phyloP scores from a whole-genome alignment of 2,888 invertebrate species.

The Anarsia innoxiella region DNA sequence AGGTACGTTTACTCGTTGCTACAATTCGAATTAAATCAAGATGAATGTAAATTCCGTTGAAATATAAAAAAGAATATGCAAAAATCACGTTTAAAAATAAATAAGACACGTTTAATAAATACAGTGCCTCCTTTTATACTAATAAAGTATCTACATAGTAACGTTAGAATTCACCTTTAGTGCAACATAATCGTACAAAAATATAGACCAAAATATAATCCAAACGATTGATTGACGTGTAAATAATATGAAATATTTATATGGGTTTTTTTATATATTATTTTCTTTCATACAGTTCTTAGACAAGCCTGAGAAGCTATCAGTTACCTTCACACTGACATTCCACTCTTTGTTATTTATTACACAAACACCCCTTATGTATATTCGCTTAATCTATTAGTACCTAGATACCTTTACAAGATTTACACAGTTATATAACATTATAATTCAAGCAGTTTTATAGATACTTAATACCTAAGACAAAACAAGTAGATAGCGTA shows the following conservation, averaged over 20 bases:
- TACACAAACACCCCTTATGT: constrained; percentile 21
- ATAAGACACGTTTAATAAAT: constrained; percentile 3
- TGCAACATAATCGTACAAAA: constrained; percentile 69
- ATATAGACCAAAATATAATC: constrained; percentile 65
- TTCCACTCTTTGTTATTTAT: constrained; percentile 35
- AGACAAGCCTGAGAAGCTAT: constrained; percentile 66
- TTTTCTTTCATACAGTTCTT: constrained; percentile 38
- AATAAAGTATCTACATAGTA: constrained; percentile 12
- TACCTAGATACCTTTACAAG: constrained; percentile 37
- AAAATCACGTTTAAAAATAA: neutral
- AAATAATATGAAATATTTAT: constrained; percentile 54
- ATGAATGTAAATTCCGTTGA: neutral
- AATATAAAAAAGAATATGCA: neutral
- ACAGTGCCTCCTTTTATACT: constrained; percentile 9
- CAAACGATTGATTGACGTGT: constrained; percentile 52
- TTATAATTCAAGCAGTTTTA: constrained; percentile 16
- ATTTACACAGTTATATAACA: constrained; percentile 22
- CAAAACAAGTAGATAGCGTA: constrained; percentile 50
- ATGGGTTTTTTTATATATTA: constrained; percentile 43
- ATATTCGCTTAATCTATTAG: constrained; percentile 37
- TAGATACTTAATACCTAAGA: constrained; percentile 48
- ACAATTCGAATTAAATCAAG: too few species aligned
- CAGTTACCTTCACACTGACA: constrained; percentile 51
- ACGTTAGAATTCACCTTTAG: constrained; percentile 31
- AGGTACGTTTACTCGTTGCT: neutral